Conservation (phyloP, 2,888 invertebrate genomes). For the Brenthis daphne region DNA sequence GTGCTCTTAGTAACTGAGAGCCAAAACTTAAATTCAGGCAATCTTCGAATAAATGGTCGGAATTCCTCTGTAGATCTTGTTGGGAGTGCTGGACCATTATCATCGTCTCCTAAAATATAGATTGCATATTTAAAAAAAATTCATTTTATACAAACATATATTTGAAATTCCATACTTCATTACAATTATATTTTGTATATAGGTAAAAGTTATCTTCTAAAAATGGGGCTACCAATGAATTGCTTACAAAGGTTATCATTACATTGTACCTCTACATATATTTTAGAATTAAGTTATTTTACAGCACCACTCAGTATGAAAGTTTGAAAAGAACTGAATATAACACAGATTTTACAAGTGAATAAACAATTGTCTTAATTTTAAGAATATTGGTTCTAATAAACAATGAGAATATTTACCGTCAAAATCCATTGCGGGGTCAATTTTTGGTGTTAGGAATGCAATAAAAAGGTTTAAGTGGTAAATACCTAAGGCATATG, state of each 20-base stretch:
- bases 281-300: too few species aligned
- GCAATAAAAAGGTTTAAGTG: conserved; percentile 99
- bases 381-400: too few species aligned
- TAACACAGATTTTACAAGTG: too few species aligned
- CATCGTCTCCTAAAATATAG: conserved; percentile 81
- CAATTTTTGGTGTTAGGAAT: conserved; percentile 99
- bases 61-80: conserved; percentile 98
- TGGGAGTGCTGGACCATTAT: conserved; percentile 95
- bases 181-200: too few species aligned
- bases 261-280: neutral
- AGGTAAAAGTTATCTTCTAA: too few species aligned
- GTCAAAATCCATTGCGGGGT: conserved; percentile 97
- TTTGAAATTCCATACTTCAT: too few species aligned
- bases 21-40: conserved; percentile 99
- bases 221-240: too few species aligned
- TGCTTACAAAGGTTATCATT: conserved; percentile 6
- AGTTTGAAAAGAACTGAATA: too few species aligned
- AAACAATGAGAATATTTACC: conserved; percentile 77
- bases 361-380: too few species aligned
- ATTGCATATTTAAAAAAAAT: conserved; percentile 30
- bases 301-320: too few species aligned
- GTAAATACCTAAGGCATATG: conserved; percentile 99
- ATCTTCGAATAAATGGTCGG: conserved; percentile 96
- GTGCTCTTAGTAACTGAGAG: conserved; percentile 98
- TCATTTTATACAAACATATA: too few species aligned